Evolutionary conservation across 2,888 invertebrate species (phyloP), one percentile per base, ranked within the genome.

Genomic region (Monochamus alternatus): DNA sequence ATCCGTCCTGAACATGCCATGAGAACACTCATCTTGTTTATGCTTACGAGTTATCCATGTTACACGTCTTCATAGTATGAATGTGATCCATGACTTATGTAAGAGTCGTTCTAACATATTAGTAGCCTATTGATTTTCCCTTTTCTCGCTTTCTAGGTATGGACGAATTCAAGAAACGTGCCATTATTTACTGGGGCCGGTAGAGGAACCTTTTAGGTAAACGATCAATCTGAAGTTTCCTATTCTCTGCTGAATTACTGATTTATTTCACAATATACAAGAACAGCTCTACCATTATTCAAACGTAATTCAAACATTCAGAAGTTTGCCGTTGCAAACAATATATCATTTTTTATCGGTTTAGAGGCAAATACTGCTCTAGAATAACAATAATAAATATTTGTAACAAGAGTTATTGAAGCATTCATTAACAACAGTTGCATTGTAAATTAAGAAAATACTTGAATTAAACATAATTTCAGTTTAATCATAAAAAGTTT

Each of bases 141-240:
- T 32, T 73, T 65, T 55, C 59, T 47, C 69, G 12, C 44, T 63
- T 68, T 73, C 73, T 9, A 47, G 73, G 77, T 78, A 80, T 81
- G 76, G 77, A 79, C 78, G 80, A 80, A 83, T 82, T 81, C 80
- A 73, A 78, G 80, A 72, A 83, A 82, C 82, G 83, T 80, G 80
- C 82, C 69, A 80, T 82, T 83, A 82, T 83, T 83, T 83, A 83
- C 82, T 72, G 76, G 79, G 80, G 79, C 78, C 81, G 74, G 78
- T 81, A 78, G 77, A 80, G 81, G 82, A 83, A 81, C 82, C 82
- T 84, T 83, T 84, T 84, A 82, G 78, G 82, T 82, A 81, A 85
- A 84, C 84, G 85, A 84, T 84, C 84, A 81, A 84, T 83, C 81
- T 76, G 80, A 78, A 79, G 79, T 81, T 80, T 83, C 81, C 82